Conservation (phyloP, 2,797 vertebrate genomes). For the Streptopelia turtur region DNA sequence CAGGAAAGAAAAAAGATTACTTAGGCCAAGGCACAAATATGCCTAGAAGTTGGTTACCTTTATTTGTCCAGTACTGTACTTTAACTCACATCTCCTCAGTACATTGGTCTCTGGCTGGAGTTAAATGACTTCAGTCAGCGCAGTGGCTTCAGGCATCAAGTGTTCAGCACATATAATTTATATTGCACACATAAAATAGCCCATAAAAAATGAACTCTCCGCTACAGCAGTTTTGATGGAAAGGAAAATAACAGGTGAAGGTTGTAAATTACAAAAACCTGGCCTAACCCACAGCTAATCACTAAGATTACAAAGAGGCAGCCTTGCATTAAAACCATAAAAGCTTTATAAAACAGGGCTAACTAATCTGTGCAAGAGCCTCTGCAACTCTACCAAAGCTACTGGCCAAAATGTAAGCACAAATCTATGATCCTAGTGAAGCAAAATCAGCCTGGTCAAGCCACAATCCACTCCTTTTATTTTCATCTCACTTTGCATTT, state of each 20-base stretch:
- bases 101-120: neutral
- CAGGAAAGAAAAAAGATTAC: neutral
- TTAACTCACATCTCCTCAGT: neutral
- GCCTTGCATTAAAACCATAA: neutral
- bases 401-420: neutral
- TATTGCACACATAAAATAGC: neutral
- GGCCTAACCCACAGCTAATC: neutral
- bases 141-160: neutral
- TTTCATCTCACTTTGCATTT: neutral
- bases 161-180: neutral
- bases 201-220: neutral
- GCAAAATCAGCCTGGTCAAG: neutral
- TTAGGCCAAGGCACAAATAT: neutral
- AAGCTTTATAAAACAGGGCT: neutral
- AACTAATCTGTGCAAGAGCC: neutral
- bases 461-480: neutral
- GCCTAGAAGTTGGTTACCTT: neutral
- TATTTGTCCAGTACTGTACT: neutral
- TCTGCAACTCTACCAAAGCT: neutral
- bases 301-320: neutral
- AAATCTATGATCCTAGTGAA: neutral
- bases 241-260: neutral
- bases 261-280: neutral
- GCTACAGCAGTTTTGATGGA: neutral
- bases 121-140: neutral